A percentile compares a stretch with the other conserved stretches of the same genome.
phyloP scores from a whole-genome alignment of 2,888 invertebrate species.

The Metacarcinus magister region DNA sequence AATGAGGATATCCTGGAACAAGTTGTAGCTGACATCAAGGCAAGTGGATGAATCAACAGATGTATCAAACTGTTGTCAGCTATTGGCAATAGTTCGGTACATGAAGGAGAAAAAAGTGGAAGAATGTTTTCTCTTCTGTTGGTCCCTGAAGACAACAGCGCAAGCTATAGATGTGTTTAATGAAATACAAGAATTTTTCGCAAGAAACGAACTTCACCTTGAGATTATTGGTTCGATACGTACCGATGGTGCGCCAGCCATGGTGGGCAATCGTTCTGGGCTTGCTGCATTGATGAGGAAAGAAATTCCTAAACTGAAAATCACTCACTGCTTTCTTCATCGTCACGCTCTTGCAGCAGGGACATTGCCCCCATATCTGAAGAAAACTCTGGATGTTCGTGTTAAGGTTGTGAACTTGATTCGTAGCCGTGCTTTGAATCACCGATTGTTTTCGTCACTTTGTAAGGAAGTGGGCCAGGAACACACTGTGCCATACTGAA shows the following conservation, averaged over 20 bases:
- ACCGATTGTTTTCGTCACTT: too few relatives aligned
- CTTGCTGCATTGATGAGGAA: neutral
- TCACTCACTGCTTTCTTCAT: too few relatives aligned
- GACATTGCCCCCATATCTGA: neutral
- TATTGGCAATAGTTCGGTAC: conserved; percentile 45
- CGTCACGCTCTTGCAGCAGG: conserved; percentile 8
- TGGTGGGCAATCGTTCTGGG: conserved; percentile 46
- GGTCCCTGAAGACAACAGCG: conserved; percentile 66
- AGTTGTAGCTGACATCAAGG: conserved; percentile 64
- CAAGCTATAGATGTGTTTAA: conserved; percentile 55
- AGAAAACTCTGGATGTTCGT: too few relatives aligned
- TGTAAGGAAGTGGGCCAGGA: too few relatives aligned
- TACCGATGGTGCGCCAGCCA: conserved; percentile 51
- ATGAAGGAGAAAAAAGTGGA: conserved; percentile 57
- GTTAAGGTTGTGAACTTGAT: neutral
- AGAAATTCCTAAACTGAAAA: too few relatives aligned
- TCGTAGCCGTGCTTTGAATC: neutral
- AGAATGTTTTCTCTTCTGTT: conserved; percentile 60
- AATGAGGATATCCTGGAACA: conserved; percentile 50
- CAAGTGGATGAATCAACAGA: conserved; percentile 70
- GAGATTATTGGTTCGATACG: neutral
- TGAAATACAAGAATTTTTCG: conserved; percentile 47
- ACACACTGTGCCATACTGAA: too few relatives aligned
- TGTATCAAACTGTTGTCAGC: conserved; percentile 60
- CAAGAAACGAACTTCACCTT: conserved; percentile 46